These are phyloP conservation scores for Aphelocoma coerulescens DNA, from an alignment of 2,113 vertebrate species.

Conservation along the genomic window DNA sequence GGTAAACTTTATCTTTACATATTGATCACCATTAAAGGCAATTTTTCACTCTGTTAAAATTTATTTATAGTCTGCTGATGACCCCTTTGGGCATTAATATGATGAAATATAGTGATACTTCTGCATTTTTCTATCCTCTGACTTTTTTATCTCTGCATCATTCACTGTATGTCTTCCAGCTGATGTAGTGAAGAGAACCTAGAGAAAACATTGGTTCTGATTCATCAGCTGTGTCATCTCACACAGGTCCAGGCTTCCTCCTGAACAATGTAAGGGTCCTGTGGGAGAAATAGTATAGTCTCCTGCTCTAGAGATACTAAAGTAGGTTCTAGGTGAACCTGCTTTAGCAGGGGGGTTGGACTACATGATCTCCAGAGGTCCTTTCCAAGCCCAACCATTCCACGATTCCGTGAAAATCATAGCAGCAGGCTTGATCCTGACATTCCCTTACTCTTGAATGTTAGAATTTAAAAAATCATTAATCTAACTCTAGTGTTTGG, in stretches of 20 bases:
- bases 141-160: background rate
- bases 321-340: background rate
- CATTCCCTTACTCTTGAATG: background rate
- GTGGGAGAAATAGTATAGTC: background rate
- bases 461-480: rapidly evolving
- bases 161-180: background rate
- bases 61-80: background rate
- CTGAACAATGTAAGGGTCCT: background rate
- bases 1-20: background rate
- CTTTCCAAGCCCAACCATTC: background rate
- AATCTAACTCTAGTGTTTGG: background rate
- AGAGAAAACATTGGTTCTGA: background rate
- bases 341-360: background rate
- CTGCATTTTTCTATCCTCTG: background rate
- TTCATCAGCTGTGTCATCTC: background rate
- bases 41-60: background rate
- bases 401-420: background rate
- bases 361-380: background rate
- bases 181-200: background rate
- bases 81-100: background rate
- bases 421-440: background rate
- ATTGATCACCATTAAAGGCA: background rate
- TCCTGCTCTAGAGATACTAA: background rate
- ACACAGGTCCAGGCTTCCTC: background rate
- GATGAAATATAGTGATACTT: background rate